A percentile compares a stretch with the other conserved stretches of the same genome.
phyloP scores from a whole-genome alignment of 2,888 invertebrate genomes.

The Pollenia amentaria region DNA sequence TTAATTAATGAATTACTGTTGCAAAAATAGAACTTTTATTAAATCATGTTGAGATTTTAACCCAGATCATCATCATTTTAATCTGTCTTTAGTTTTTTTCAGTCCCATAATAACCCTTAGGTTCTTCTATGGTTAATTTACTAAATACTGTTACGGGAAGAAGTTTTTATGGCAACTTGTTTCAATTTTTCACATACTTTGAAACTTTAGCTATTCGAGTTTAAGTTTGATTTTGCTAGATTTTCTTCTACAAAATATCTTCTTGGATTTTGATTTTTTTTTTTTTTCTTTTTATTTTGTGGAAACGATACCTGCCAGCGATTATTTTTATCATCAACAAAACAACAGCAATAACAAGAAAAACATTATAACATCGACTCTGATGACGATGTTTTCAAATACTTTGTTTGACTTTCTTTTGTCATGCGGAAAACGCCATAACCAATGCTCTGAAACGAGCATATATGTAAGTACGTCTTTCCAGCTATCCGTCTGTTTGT shows the following conservation, averaged over 20 bases:
- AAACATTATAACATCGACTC: slow-evolving; percentile 53
- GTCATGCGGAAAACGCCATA: slow-evolving; percentile 72
- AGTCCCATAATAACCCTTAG: no score
- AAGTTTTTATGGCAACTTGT: slow-evolving; percentile 66
- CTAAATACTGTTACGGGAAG: slow-evolving; percentile 36
- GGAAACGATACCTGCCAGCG: slow-evolving; percentile 66
- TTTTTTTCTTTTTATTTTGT: slow-evolving; percentile 22
- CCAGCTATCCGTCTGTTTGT: neutral
- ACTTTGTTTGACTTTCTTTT: slow-evolving; percentile 73
- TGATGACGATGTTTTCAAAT: slow-evolving; percentile 68
- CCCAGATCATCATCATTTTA: no score
- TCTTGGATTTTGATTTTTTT: neutral
- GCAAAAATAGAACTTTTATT: no score
- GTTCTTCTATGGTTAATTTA: slow-evolving; percentile 44
- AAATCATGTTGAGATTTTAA: no score
- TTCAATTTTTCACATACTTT: slow-evolving; percentile 67
- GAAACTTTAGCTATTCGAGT: slow-evolving; percentile 21
- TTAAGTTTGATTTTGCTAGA: slow-evolving; percentile 56
- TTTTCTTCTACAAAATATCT: slow-evolving; percentile 57
- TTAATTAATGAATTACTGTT: no score
- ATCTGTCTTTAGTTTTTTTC: no score
- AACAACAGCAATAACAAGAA: slow-evolving; percentile 60
- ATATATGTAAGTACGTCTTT: neutral
- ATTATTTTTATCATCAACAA: slow-evolving; percentile 72
- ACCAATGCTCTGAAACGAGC: slow-evolving; percentile 62